Percentiles rank a stretch among this genome's conserved stretches.
phyloP scores from a whole-genome alignment of 1,140 invertebrate genomes.

The Polypedilum pembai region DNA sequence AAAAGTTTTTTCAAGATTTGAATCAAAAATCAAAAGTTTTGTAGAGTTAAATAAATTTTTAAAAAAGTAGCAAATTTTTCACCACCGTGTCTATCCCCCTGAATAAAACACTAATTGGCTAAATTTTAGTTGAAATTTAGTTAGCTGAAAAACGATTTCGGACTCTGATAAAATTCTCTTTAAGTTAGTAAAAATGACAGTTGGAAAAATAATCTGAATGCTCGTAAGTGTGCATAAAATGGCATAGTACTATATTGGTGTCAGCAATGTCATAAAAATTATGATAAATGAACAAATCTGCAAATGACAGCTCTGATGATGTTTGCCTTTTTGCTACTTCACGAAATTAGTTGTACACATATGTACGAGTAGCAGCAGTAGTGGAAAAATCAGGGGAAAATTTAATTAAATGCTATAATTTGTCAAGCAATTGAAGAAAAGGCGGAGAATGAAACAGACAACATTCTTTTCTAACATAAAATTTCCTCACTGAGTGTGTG shows the following conservation, averaged over 20 bases:
- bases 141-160: too few species aligned
- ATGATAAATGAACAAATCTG: not conserved
- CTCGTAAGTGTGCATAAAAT: too few species aligned
- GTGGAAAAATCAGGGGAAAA: not conserved
- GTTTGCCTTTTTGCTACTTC: not conserved
- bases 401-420: constrained; percentile 28
- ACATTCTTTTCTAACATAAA: not conserved
- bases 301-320: not conserved
- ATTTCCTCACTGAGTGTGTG: not conserved
- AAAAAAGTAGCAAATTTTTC: too few species aligned
- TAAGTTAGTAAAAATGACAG: too few species aligned
- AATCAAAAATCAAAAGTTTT: too few species aligned
- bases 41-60: too few species aligned
- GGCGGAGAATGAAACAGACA: not conserved
- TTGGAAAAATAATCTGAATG: too few species aligned
- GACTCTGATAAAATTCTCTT: too few species aligned
- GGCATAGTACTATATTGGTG: not conserved
- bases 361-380: not conserved
- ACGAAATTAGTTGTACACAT: not conserved
- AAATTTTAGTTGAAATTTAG: too few species aligned
- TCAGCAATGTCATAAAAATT: not conserved
- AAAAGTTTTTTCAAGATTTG: too few species aligned
- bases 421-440: constrained; percentile 1
- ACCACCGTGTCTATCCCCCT: too few species aligned
- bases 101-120: too few species aligned